Evolutionary conservation across 2,797 vertebrate genomes (phyloP).

Genomic region (Chelon auratus): DNA sequence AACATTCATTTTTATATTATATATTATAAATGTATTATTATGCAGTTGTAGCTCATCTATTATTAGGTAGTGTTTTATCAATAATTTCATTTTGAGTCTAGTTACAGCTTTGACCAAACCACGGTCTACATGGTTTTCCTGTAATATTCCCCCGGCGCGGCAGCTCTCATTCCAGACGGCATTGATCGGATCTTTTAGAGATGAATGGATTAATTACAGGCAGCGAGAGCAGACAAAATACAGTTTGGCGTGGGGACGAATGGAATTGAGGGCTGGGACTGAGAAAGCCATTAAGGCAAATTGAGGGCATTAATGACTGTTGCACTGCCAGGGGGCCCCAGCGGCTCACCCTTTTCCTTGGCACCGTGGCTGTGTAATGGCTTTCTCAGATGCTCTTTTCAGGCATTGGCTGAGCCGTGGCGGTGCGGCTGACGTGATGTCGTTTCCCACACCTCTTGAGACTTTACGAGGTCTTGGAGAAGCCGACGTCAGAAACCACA

Average conservation of each 20-base stretch:
- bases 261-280: constrained; percentile 74
- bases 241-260: constrained; percentile 74
- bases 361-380: constrained; percentile 70
- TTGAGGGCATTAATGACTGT: constrained; percentile 88
- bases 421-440: constrained; percentile 49
- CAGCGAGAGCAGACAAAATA: constrained; percentile 79
- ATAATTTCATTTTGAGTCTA: constrained; percentile 44
- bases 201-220: constrained; percentile 89
- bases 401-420: constrained; percentile 44
- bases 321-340: constrained; percentile 74
- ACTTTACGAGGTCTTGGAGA: constrained; percentile 48
- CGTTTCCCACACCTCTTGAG: constrained; percentile 62
- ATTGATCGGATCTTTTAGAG: constrained; percentile 85
- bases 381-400: constrained; percentile 69
- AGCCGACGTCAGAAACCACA: constrained; percentile 49
- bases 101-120: constrained; percentile 32
- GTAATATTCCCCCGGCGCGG: constrained; percentile 54
- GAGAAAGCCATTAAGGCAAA: constrained; percentile 87
- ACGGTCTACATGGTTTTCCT: constrained; percentile 49
- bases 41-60: constrained; percentile 32
- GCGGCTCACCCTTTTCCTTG: constrained; percentile 70
- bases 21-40: constrained; percentile 43
- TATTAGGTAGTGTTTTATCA: constrained; percentile 52
- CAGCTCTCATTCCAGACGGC: constrained; percentile 71
- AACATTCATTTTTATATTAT: constrained; percentile 41